Evolutionary conservation across 2,797 vertebrate species (phyloP).

Genomic region (Echeneis naucrates): DNA sequence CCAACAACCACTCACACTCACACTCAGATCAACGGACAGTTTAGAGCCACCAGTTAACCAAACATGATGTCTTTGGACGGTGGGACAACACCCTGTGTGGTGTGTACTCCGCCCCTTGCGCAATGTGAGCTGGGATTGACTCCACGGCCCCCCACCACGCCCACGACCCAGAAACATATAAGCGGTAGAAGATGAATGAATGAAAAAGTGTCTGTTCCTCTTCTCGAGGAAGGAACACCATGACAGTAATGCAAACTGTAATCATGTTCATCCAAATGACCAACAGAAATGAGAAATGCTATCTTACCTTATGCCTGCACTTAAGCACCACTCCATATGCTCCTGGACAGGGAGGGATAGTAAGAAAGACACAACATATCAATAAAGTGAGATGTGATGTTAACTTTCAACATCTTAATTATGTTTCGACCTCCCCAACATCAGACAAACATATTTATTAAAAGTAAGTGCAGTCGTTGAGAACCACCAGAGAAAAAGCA

Average conservation of each 20-base stretch:
- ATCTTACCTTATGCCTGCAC: constrained; percentile 88
- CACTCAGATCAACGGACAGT: too few species aligned
- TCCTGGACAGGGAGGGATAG: constrained; percentile 67
- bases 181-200: too few species aligned
- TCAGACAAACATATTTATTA: constrained; percentile 30
- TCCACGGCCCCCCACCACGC: too few species aligned
- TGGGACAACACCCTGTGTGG: too few species aligned
- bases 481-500: constrained; percentile 43
- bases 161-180: too few species aligned
- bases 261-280: background rate
- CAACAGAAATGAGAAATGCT: constrained; percentile 25
- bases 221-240: too few species aligned
- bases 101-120: too few species aligned
- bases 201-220: too few species aligned
- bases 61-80: too few species aligned
- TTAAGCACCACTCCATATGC: constrained; percentile 89
- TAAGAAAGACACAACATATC: constrained; percentile 39
- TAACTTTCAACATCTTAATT: constrained; percentile 42
- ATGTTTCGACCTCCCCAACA: constrained; percentile 33
- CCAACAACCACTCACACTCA: too few species aligned
- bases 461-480: constrained; percentile 48
- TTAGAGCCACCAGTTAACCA: too few species aligned
- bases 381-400: constrained; percentile 23
- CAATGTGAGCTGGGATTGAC: too few species aligned
- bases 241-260: background rate